These are phyloP conservation scores for Chromobotia macracanthus DNA, from an alignment of 2,797 vertebrate genomes.

Conservation along the genomic window DNA sequence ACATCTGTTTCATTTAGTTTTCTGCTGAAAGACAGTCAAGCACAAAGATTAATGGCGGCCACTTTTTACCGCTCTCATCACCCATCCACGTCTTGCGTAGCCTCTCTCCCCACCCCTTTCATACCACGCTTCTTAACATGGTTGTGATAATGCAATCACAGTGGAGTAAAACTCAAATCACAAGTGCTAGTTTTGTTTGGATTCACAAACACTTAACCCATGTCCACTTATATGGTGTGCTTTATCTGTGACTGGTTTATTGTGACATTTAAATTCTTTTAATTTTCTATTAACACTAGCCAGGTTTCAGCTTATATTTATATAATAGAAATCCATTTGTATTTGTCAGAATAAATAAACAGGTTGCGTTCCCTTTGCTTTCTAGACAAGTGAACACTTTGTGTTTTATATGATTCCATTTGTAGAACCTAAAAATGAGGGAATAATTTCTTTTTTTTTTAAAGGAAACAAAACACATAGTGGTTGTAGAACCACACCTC, in stretches of 20 bases:
- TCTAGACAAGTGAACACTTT: not conserved
- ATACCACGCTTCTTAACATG: conserved; percentile 37
- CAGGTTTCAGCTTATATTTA: too few relatives aligned
- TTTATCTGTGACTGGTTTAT: conserved; percentile 23
- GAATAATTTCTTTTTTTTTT: not conserved
- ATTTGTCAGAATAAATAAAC: not conserved
- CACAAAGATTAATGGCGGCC: conserved; percentile 7
- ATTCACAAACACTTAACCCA: conserved; percentile 48
- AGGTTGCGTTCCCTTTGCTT: not conserved
- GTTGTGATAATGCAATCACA: conserved; percentile 53
- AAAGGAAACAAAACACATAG: not conserved
- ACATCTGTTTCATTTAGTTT: conserved; percentile 37
- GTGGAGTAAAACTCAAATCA: conserved; percentile 42
- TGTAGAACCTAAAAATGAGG: not conserved
- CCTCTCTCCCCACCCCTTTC: conserved; percentile 25
- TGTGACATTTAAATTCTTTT: conserved; percentile 30
- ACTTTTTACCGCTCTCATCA: conserved; percentile 21
- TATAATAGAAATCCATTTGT: not conserved
- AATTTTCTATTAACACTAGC: too few relatives aligned
- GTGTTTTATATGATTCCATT: not conserved
- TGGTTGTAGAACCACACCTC: not conserved
- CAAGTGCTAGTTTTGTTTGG: conserved; percentile 51
- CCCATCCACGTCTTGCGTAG: conserved; percentile 10
- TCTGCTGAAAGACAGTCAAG: conserved; percentile 33
- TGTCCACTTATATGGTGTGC: conserved; percentile 25